Conservation (phyloP, 2,888 invertebrate genomes). For the Enchytraeus crypticus region DNA sequence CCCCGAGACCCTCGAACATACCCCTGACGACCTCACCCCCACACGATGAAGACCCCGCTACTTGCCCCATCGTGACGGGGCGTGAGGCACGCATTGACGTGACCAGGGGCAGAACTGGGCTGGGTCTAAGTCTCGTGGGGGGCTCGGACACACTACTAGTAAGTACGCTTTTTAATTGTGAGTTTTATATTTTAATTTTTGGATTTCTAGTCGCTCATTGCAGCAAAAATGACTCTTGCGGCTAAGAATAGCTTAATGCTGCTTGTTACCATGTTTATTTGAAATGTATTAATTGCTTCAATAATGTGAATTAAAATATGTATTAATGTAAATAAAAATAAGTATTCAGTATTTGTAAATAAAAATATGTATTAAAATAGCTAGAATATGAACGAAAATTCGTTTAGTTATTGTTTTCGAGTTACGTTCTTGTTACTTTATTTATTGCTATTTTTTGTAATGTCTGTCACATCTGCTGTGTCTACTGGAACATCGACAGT, state of each 20-base stretch:
- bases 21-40: neutral
- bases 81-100: conserved; percentile 82
- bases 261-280: too few species aligned
- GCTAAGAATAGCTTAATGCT: neutral
- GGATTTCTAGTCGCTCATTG: neutral
- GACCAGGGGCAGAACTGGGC: conserved; percentile 70
- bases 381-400: too few species aligned
- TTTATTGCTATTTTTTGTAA: neutral
- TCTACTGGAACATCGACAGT: too few species aligned
- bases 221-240: neutral
- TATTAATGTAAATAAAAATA: too few species aligned
- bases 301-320: too few species aligned
- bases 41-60: conserved; percentile 59
- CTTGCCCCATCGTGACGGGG: conserved; percentile 67
- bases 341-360: too few species aligned
- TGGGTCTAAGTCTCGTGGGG: conserved; percentile 82
- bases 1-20: neutral
- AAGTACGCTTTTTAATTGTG: too few species aligned
- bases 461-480: too few species aligned
- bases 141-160: conserved; percentile 76
- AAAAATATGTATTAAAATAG: too few species aligned
- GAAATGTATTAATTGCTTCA: too few species aligned
- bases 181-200: neutral
- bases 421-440: neutral
- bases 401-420: too few species aligned